Conservation (phyloP, 2,113 vertebrate genomes). For the Lota lota region DNA sequence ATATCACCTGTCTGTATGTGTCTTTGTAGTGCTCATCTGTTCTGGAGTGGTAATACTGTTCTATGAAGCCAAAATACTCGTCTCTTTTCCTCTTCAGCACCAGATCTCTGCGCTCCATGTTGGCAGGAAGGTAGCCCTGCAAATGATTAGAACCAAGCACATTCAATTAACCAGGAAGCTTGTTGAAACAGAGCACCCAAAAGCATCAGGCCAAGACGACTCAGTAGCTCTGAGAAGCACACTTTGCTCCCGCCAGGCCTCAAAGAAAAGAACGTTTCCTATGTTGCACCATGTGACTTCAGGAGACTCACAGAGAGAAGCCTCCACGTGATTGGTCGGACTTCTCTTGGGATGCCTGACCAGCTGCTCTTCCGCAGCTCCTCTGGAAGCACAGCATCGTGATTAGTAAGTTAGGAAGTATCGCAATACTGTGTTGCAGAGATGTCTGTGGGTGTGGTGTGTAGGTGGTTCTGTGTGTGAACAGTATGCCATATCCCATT, state of each 20-base stretch:
- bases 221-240: too few species aligned
- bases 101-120: slow-evolving; percentile 87
- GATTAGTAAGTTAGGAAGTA: not conserved
- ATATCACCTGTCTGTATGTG: slow-evolving; percentile 91
- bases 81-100: slow-evolving; percentile 90
- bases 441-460: too few species aligned
- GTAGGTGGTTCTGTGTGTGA: too few species aligned
- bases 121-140: slow-evolving; percentile 93
- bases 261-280: too few species aligned
- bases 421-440: too few species aligned
- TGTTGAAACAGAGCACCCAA: not conserved
- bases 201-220: not conserved
- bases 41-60: slow-evolving; percentile 98
- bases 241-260: too few species aligned
- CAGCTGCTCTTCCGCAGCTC: slow-evolving; percentile 96
- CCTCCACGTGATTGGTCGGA: slow-evolving; percentile 95
- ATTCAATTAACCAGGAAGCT: too few species aligned
- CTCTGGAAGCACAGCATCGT: slow-evolving; percentile 69
- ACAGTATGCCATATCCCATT: too few species aligned
- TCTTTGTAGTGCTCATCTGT: slow-evolving; percentile 95
- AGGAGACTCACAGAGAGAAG: slow-evolving; percentile 83
- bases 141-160: not conserved
- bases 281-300: too few species aligned
- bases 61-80: slow-evolving; percentile 97
- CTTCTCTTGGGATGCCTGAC: slow-evolving; percentile 93